Conservation (phyloP, 2,797 vertebrate genomes). For the Molossus molossus region DNA sequence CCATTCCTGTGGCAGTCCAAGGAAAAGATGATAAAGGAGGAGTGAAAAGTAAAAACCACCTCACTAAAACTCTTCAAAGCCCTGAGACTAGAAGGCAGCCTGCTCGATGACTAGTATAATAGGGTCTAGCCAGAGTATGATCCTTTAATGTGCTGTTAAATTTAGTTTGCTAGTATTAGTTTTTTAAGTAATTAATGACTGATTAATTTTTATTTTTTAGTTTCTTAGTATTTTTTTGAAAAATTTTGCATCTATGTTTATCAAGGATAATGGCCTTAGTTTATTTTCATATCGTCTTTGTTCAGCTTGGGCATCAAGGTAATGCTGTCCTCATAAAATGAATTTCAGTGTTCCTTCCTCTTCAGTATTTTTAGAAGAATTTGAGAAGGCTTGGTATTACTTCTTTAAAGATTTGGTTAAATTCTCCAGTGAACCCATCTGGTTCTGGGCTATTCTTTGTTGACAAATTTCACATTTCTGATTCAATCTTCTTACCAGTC, state of each 20-base stretch:
- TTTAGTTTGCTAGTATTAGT: no score
- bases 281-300: background rate
- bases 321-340: background rate
- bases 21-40: background rate
- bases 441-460: background rate
- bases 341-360: background rate
- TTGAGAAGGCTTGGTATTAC: background rate
- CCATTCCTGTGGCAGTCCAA: background rate
- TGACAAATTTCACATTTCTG: background rate
- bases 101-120: background rate
- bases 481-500: background rate
- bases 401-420: background rate
- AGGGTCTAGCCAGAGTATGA: background rate
- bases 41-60: slow-evolving; percentile 43
- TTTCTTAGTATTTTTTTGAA: background rate
- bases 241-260: background rate
- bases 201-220: background rate
- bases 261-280: background rate
- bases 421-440: background rate
- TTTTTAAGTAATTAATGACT: background rate
- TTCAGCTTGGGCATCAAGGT: background rate
- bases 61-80: background rate
- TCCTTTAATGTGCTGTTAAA: background rate
- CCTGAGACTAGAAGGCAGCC: background rate
- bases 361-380: background rate